These are phyloP conservation scores for Chrysina gloriosa DNA, from an alignment of 2,888 invertebrate species.

Conservation along the genomic window DNA sequence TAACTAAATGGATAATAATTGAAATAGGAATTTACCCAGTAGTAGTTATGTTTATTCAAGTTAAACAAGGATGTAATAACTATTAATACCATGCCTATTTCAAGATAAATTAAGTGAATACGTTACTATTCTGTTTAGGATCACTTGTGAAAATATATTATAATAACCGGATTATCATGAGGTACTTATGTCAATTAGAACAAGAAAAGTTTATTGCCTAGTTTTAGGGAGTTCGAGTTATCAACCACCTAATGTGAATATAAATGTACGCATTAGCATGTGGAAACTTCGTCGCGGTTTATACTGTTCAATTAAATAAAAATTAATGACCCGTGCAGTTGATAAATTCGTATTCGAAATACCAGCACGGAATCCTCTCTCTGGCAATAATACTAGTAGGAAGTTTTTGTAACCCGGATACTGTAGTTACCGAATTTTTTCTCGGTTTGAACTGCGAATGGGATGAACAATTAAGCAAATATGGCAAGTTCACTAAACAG, in stretches of 20 bases:
- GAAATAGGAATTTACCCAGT: no score
- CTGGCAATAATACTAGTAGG: background rate
- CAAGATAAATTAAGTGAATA: no score
- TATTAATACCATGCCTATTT: no score
- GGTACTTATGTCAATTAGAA: no score
- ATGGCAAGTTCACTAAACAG: background rate
- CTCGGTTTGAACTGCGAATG: background rate
- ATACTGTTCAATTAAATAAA: background rate
- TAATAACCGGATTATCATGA: no score
- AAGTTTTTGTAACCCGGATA: background rate
- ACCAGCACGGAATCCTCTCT: background rate
- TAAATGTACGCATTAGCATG: constrained; percentile 16
- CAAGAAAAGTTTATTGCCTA: background rate
- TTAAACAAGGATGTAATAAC: no score
- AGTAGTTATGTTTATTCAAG: no score
- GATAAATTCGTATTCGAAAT: background rate
- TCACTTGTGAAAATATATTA: no score
- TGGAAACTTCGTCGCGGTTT: background rate
- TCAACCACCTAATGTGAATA: constrained; percentile 11
- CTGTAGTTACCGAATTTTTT: background rate
- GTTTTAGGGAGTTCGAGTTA: background rate
- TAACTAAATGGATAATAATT: no score
- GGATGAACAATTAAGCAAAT: background rate
- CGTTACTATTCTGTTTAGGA: no score
- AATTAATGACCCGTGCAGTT: constrained; percentile 1